Conservation (phyloP, 2,888 invertebrate species). For the Ennomos fuscantarius region DNA sequence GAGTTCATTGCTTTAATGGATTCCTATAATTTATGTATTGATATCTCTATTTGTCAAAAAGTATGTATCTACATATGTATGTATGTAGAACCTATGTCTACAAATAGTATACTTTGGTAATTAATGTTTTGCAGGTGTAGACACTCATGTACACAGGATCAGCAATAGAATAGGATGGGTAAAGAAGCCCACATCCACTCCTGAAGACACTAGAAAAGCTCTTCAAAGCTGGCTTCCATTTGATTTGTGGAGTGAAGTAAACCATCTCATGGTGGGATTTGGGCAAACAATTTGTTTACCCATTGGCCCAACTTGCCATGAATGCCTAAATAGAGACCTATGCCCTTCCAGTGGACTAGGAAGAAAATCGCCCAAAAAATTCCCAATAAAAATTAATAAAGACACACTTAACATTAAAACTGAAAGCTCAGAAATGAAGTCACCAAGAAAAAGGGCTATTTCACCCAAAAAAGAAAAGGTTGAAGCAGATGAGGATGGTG, state of each 20-base stretch:
- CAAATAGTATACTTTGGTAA: too few relatives aligned
- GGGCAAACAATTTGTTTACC: constrained; percentile 97
- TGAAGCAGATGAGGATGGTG: constrained; percentile 24
- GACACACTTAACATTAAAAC: constrained; percentile 34
- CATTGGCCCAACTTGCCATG: constrained; percentile 91
- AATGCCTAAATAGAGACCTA: constrained; percentile 92
- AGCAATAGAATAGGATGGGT: constrained; percentile 96
- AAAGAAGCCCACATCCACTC: constrained; percentile 88
- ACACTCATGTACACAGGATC: constrained; percentile 98
- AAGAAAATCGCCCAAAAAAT: constrained; percentile 68
- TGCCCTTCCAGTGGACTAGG: constrained; percentile 89
- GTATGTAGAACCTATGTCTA: too few relatives aligned
- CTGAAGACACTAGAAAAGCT: constrained; percentile 93
- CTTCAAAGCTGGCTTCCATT: constrained; percentile 96
- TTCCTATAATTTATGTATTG: too few relatives aligned
- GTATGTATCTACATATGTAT: too few relatives aligned
- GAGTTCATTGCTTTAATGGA: constrained; percentile 40
- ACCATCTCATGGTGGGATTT: constrained; percentile 97
- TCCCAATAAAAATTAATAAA: constrained; percentile 48
- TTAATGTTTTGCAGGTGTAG: constrained; percentile 88
- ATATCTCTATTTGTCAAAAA: too few relatives aligned
- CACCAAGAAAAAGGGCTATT: constrained; percentile 44
- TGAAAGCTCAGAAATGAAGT: constrained; percentile 33
- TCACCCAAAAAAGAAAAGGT: constrained; percentile 46
- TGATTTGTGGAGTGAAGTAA: constrained; percentile 93